A percentile compares a stretch with the other conserved stretches of the same genome.
phyloP scores from a whole-genome alignment of 2,888 invertebrate genomes.

The Nymphalis c-album region DNA sequence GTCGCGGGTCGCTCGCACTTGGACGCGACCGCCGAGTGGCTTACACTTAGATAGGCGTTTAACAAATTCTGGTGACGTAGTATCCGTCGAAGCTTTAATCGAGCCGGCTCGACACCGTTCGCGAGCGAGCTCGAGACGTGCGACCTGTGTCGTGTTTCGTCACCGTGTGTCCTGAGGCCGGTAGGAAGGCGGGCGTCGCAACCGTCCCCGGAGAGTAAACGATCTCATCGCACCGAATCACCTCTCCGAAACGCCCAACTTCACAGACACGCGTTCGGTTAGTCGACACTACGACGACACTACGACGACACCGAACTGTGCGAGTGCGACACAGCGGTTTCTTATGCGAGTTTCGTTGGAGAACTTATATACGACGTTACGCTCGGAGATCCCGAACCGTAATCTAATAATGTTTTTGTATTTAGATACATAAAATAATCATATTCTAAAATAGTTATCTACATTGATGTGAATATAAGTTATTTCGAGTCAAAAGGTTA shows the following conservation, averaged over 20 bases:
- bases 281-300: not conserved
- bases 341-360: conserved; percentile 12
- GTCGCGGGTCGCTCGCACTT: conserved; percentile 15
- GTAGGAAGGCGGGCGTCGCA: conserved; percentile 57
- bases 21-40: conserved; percentile 48
- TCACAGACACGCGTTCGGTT: conserved; percentile 41
- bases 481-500: conserved; percentile 72
- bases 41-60: conserved; percentile 79
- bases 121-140: conserved; percentile 56
- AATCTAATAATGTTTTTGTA: conserved; percentile 66
- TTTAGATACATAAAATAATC: conserved; percentile 70
- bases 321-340: conserved; percentile 13
- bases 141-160: conserved; percentile 3
- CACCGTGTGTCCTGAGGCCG: conserved; percentile 26
- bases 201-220: conserved; percentile 73
- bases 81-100: conserved; percentile 71
- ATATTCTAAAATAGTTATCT: conserved; percentile 71
- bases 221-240: conserved; percentile 59
- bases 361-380: conserved; percentile 6
- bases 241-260: conserved; percentile 74
- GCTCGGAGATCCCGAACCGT: conserved; percentile 72
- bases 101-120: conserved; percentile 53
- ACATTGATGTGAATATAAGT: conserved; percentile 76
- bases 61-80: conserved; percentile 75
- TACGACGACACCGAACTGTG: conserved; percentile 9